Base-by-base conservation (phyloP, 2,888 invertebrate genomes). In the Stenichneumon culpator region DNA sequence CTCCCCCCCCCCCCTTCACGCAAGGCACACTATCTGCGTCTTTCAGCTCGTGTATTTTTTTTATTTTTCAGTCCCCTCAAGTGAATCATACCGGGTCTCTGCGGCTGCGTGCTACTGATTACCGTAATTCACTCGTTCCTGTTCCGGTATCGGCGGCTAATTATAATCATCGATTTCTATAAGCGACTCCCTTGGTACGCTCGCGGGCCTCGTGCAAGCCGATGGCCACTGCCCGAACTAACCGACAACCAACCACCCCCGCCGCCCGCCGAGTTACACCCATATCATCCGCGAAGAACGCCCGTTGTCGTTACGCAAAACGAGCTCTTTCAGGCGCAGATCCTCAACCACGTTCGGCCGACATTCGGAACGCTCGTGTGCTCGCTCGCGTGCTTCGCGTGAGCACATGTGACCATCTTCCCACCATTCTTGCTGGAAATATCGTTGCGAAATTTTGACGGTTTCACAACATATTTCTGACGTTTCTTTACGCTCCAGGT, bases 161-260 rank as follows among this genome's bases (percentile, higher is more conserved):
- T 94, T 93, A 94, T 92, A 93, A 94, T 93, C 93, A 93, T 94
- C 93, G 93, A 93, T 93, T 92, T 82, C 88, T 82, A 90, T 89
- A 92, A 92, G 92, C 92, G 92, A 93, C 92, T 93, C 93, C 92
- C 93, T 92, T 89, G 91, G 74, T 68, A 69, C 25, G 25, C 54
- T 52, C 11, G 16, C 47, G 69, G 50, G n/a, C 6, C 69, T 52
- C 32, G 47, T 5, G 68, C 22, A 19, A 47, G 65, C 14, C 52
- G 68, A 73, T 69, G 32, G 36, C 72, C 68, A 75, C 57, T 79
- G 72, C 67, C 57, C 75, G 67, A 47, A 67, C 57, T 69, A 79
- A 74, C 81, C 69, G 79, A 80, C 80, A 80, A 78, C 63, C 69
- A 32, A 74, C 68, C 44, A 67, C 65, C 67, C 80, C 25, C 68